Evolutionary conservation across 2,113 vertebrate species (phyloP).

Genomic region (Pachyramphus minor): DNA sequence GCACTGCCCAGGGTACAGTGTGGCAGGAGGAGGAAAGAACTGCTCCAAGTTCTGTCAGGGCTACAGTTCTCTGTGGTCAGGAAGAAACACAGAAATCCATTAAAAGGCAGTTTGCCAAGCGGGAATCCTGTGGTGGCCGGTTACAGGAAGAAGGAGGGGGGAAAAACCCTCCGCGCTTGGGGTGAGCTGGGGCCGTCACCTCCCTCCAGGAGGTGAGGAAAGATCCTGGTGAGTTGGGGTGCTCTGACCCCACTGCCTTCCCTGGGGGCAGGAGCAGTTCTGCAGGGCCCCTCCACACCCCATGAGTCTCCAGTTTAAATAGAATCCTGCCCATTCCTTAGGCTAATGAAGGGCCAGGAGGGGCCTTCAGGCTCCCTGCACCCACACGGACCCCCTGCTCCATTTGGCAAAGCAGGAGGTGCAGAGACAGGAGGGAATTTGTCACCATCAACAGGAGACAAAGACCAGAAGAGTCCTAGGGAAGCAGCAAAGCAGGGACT

Average conservation of each 20-base stretch:
- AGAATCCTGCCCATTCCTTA: neutral
- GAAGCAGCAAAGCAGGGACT: neutral
- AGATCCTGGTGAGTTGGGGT: neutral
- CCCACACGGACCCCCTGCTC: fast-evolving
- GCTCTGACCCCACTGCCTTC: neutral
- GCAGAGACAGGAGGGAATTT: neutral
- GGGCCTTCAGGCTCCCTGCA: neutral
- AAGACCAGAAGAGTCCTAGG: neutral
- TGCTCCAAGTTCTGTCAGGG: neutral
- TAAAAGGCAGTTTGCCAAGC: neutral
- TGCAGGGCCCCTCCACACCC: neutral
- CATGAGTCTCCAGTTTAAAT: fast-evolving
- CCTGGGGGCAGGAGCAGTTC: neutral
- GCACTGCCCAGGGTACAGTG: neutral
- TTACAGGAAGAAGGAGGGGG: neutral
- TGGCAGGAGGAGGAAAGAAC: neutral
- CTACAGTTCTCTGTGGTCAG: neutral
- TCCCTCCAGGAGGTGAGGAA: neutral
- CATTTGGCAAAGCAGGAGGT: neutral
- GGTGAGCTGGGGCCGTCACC: neutral
- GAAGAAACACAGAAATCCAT: neutral
- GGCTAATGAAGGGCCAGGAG: neutral
- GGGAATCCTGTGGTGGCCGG: neutral
- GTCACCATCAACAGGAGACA: fast-evolving
- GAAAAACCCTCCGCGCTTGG: neutral